Evolutionary conservation across 2,113 vertebrate genomes (phyloP).

Genomic region (Vombatus ursinus): DNA sequence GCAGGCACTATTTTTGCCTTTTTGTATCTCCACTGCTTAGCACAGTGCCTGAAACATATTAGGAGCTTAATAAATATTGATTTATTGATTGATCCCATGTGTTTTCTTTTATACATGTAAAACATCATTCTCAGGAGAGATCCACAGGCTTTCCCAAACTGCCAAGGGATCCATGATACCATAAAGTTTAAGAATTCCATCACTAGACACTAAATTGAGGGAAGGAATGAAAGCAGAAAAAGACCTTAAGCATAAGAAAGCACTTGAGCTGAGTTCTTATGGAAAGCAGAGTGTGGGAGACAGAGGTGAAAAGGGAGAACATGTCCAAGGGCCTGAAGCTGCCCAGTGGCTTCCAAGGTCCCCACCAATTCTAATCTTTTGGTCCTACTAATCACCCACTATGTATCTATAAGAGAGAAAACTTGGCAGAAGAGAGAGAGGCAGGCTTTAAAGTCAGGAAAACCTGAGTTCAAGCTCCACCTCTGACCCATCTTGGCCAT

Average conservation of each 20-base stretch:
- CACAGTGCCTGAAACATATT: neutral
- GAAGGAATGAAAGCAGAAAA: neutral
- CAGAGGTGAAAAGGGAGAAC: neutral
- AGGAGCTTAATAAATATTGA: neutral
- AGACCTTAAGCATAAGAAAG: neutral
- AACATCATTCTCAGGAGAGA: neutral
- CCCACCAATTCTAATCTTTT: neutral
- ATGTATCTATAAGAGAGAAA: neutral
- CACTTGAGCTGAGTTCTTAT: neutral
- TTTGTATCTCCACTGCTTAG: neutral
- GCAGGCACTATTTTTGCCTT: neutral
- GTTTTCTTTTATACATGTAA: neutral
- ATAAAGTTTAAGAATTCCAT: neutral
- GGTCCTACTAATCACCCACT: neutral
- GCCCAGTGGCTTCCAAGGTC: neutral
- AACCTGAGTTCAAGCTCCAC: neutral
- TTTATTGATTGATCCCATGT: neutral
- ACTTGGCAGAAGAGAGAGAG: neutral
- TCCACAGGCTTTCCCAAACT: neutral
- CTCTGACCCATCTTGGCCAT: neutral
- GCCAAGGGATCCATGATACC: neutral
- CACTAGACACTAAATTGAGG: neutral
- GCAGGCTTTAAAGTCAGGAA: neutral
- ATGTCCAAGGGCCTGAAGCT: neutral
- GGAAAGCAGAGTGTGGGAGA: neutral